These are phyloP conservation scores for Pangasius mekongensis DNA, from an alignment of 2,797 vertebrate genomes.

Conservation along the genomic window DNA sequence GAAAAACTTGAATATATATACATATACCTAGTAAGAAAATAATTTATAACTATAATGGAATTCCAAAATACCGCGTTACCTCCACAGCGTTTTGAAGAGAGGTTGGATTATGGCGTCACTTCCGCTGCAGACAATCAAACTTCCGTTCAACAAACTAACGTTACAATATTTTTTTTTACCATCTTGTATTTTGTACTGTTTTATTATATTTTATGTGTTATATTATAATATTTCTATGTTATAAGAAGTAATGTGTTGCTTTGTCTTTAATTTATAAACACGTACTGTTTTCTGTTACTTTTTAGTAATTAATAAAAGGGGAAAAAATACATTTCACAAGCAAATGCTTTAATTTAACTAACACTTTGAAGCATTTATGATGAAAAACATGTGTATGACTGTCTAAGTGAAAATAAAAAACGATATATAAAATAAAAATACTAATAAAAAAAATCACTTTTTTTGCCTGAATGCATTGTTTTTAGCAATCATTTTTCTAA, in stretches of 20 bases:
- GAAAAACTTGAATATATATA: background rate
- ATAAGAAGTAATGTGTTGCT: background rate
- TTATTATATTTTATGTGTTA: background rate
- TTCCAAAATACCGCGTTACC: slow-evolving; percentile 57
- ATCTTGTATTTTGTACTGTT: background rate
- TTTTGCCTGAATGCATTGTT: background rate
- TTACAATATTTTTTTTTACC: background rate
- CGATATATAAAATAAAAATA: background rate
- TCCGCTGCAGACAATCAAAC: background rate
- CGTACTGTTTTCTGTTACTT: background rate
- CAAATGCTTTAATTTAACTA: background rate
- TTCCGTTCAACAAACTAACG: background rate
- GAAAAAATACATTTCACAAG: background rate
- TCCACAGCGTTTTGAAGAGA: slow-evolving; percentile 21
- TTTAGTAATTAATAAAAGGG: background rate
- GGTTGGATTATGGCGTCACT: background rate
- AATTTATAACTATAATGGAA: background rate
- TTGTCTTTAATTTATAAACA: background rate
- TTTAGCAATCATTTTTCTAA: background rate
- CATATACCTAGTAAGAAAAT: background rate
- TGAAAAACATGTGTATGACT: too few species aligned
- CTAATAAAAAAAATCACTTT: background rate
- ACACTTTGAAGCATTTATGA: background rate
- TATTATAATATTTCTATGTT: background rate
- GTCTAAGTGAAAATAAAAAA: background rate